Evolutionary conservation across 1,140 invertebrate species (phyloP), one percentile per base, ranked within the genome.

Genomic region (Sycophaga agraensis): DNA sequence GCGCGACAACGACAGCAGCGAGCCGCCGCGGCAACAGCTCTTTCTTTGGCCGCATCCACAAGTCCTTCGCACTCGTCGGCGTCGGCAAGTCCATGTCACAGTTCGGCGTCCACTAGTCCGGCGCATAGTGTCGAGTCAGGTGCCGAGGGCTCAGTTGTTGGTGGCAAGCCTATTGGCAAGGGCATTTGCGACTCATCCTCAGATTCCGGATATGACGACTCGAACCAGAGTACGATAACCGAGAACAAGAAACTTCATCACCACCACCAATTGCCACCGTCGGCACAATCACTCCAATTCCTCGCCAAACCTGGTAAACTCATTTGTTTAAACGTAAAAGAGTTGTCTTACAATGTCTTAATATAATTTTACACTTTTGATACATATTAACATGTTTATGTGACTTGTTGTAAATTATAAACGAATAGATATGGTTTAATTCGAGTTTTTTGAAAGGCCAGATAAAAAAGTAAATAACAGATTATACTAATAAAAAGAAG

Each of bases 161-260:
- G 72, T 17, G 71, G 73, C 12, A 80, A 83, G 51, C 77, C 74
- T 11, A 31, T 31, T 31, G 28, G 28, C 37, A 50, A 42, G 17
- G 48, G 40, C 12, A 85, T 84, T 72, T 85, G 84, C 66, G 85
- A 86, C 63, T 84, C 80, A 37, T 85, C 85, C 34, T 85, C 85
- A 6, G 85, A 86, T 73, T 86, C 85, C 12, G 85, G 85, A 12
- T 87, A 86, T 66, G 85, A 87, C 64, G 85, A 64, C 21, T 85
- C 84, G 22, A 87, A 86, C 72, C 84, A 78, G 58, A 78, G 82
- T 34, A 69, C 77, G 17, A 2, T 34, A 2, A 71, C 68, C 51
- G 75, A 76, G 58, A 70, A 60, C 58, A 79, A 78, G 55, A 48
- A 53, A 9, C 16, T 59, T 69, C 34, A 65, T 63, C 1, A 68